Conservation (phyloP, 2,113 vertebrate genomes). For the Orycteropus afer region DNA sequence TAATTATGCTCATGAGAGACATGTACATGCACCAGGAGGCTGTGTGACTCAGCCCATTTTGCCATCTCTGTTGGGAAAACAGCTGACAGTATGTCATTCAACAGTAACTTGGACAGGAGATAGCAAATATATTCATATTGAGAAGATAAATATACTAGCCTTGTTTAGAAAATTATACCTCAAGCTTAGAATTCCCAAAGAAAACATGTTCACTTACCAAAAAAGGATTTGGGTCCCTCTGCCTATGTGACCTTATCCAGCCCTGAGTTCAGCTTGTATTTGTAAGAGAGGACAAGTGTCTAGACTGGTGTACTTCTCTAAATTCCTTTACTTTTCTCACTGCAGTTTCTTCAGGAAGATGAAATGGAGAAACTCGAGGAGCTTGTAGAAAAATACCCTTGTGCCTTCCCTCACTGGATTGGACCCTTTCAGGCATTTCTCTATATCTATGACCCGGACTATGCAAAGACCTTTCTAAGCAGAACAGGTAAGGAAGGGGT, state of each 20-base stretch:
- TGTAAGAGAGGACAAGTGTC: neutral
- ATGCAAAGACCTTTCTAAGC: constrained; percentile 86
- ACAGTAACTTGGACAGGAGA: neutral
- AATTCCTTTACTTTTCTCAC: constrained; percentile 20
- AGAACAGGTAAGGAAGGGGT: constrained; percentile 85
- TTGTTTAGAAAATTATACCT: constrained; percentile 20
- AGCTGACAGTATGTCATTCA: neutral
- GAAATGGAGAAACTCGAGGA: constrained; percentile 79
- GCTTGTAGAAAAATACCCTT: constrained; percentile 82
- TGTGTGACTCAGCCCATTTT: neutral
- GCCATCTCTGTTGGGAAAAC: neutral
- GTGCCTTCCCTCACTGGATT: constrained; percentile 87
- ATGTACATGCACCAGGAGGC: neutral
- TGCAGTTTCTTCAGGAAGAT: constrained; percentile 85
- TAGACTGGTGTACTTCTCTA: neutral
- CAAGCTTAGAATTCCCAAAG: neutral
- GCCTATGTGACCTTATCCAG: neutral
- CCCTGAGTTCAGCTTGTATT: neutral
- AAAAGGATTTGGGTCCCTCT: neutral
- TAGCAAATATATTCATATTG: neutral
- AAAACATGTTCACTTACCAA: neutral
- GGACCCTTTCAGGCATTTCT: constrained; percentile 85
- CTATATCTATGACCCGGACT: constrained; percentile 89
- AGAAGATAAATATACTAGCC: neutral
- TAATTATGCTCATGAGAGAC: too few relatives aligned